Evolutionary conservation across 2,797 vertebrate genomes (phyloP), one percentile per base, ranked within the genome.

Genomic region (Artibeus jamaicensis): DNA sequence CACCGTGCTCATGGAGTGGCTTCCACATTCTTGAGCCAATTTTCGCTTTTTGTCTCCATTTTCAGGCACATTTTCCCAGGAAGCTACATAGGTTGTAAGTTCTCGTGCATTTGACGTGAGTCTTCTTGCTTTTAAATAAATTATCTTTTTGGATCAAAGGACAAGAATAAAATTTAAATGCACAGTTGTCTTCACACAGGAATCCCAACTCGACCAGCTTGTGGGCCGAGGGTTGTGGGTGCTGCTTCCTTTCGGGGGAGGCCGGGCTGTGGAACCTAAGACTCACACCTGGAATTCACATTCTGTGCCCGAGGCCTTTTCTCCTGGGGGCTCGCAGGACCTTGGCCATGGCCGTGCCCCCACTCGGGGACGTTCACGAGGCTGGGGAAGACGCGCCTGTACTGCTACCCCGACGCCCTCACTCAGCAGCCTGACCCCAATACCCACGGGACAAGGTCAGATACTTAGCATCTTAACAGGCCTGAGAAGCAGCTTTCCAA

Each of bases 171-270:
- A 0, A 44, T 3, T 53, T 46, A 26, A 67, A n/a, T 0, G 1
- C 0, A 24, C 18, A 6, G 15, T n/a, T 2, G 9, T 73, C 59
- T 55, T 68, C 4, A 4, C 48, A 0, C 21, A 1, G 32, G 59
- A 37, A 7, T 15, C 18, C 14, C 3, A 29, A 11, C 10, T 0
- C 11, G 32, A 11, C 57, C 1, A 42, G 6, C 53, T 9, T 29
- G 34, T 11, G 57, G 21, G 4, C 3, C 3, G 26, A 48, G 34
- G 29, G 2, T 2, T 5, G 3, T 0, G 0, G 21, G 22, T 6
- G 59, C 26, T 5, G 26, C 59, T 62, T 5, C 59, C 59, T 32
- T 6, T 26, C 9, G 0, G 59, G 11, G 59, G 11, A 62, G 59
- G 59, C 67, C 39, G 21, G 5, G 34, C 67, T 2, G 21, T 37